These are phyloP conservation scores for Limnephilus marmoratus DNA, from an alignment of 2,888 invertebrate species.

Conservation along the genomic window DNA sequence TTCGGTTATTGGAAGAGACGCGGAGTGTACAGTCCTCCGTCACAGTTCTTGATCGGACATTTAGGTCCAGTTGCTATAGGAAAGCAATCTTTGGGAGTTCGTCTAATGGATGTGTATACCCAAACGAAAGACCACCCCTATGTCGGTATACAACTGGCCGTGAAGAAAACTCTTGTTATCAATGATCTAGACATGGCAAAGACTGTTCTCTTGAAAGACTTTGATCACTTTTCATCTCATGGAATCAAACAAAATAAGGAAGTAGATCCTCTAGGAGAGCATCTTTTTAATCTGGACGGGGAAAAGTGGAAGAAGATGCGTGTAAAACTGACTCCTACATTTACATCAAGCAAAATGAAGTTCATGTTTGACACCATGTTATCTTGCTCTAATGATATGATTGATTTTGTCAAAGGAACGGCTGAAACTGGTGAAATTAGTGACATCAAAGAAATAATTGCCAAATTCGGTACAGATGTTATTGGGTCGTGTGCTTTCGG, in stretches of 20 bases:
- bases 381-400: slow-evolving; percentile 35
- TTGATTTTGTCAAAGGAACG: background rate
- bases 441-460: slow-evolving; percentile 70
- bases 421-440: background rate
- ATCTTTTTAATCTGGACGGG: slow-evolving; percentile 55
- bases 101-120: slow-evolving; percentile 21
- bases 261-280: slow-evolving; percentile 25
- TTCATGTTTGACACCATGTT: slow-evolving; percentile 56
- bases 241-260: slow-evolving; percentile 37
- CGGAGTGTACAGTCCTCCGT: slow-evolving; percentile 27
- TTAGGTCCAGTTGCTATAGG: background rate
- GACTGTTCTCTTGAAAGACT: slow-evolving; percentile 47
- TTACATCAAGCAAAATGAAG: slow-evolving; percentile 62
- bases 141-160: slow-evolving; percentile 32
- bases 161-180: slow-evolving; percentile 34
- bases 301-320: slow-evolving; percentile 57
- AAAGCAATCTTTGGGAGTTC: background rate
- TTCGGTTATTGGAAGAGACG: slow-evolving; percentile 49
- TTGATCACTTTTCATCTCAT: slow-evolving; percentile 42
- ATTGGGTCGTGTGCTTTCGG: slow-evolving; percentile 76
- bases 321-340: slow-evolving; percentile 59
- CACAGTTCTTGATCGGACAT: slow-evolving; percentile 39
- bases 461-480: slow-evolving; percentile 74
- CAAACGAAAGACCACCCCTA: slow-evolving; percentile 46
- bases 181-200: slow-evolving; percentile 52